Conservation (phyloP, 2,797 vertebrate species). For the Alectoris magna region DNA sequence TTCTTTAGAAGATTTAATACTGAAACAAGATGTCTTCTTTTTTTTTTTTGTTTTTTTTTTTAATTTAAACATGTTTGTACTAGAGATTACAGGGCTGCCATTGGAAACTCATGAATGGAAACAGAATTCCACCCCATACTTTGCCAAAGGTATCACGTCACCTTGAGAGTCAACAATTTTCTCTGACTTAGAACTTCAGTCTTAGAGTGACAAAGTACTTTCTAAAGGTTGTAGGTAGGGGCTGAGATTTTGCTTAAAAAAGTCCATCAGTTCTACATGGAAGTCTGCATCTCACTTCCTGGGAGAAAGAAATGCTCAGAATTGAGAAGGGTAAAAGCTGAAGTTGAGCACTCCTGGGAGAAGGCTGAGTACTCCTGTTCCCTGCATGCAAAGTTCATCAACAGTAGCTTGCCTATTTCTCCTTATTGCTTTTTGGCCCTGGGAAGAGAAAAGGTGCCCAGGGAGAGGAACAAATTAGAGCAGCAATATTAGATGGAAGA, state of each 20-base stretch:
- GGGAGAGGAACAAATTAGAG: constrained; percentile 8
- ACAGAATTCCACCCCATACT: neutral
- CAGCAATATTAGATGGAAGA: neutral
- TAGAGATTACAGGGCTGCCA: neutral
- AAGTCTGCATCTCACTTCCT: neutral
- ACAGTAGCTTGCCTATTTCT: neutral
- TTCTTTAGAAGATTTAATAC: neutral
- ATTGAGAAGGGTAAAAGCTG: neutral
- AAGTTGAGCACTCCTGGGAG: neutral
- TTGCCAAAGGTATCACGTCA: neutral
- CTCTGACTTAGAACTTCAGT: neutral
- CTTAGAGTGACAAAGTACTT: neutral
- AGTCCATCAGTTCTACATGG: neutral
- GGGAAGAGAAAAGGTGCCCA: neutral
- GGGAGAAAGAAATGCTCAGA: neutral
- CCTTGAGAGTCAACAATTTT: neutral
- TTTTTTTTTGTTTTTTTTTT: neutral
- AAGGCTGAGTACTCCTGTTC: neutral
- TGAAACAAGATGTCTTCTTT: neutral
- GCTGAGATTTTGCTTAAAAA: constrained; percentile 9
- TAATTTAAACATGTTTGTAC: neutral
- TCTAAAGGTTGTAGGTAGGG: neutral
- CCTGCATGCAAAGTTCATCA: neutral
- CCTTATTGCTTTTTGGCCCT: neutral
- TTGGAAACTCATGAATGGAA: neutral